Conservation (phyloP, 2,797 vertebrate genomes). For the Cryptoprocta ferox region DNA sequence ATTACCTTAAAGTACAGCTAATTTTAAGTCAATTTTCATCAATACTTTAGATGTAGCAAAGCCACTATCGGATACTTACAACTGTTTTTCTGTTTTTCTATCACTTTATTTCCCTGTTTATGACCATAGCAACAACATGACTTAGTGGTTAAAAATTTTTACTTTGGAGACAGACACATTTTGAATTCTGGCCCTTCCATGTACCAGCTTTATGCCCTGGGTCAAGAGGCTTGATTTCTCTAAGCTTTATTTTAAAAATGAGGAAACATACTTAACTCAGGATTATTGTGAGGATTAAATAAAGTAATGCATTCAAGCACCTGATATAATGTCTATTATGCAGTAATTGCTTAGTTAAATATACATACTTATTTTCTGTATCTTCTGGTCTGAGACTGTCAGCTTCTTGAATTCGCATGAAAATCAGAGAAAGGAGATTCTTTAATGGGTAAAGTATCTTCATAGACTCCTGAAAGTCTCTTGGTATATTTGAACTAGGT, state of each 20-base stretch:
- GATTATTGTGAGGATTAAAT: neutral
- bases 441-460: neutral
- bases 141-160: neutral
- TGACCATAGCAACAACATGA: neutral
- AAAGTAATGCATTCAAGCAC: neutral
- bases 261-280: neutral
- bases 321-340: neutral
- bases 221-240: neutral
- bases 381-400: neutral
- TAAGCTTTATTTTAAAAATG: constrained; percentile 9
- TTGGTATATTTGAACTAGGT: neutral
- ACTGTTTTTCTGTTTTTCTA: neutral
- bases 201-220: neutral
- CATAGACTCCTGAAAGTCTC: neutral
- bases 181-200: neutral
- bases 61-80: neutral
- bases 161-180: neutral
- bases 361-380: neutral
- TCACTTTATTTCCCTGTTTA: neutral
- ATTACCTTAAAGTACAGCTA: neutral
- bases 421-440: neutral
- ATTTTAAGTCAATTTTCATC: neutral
- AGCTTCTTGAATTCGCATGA: neutral
- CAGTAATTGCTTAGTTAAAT: neutral
- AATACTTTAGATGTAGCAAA: neutral